Evolutionary conservation across 1,140 invertebrate species (phyloP), one percentile per base, ranked within the genome.

Genomic region (Bombus ignitus): DNA sequence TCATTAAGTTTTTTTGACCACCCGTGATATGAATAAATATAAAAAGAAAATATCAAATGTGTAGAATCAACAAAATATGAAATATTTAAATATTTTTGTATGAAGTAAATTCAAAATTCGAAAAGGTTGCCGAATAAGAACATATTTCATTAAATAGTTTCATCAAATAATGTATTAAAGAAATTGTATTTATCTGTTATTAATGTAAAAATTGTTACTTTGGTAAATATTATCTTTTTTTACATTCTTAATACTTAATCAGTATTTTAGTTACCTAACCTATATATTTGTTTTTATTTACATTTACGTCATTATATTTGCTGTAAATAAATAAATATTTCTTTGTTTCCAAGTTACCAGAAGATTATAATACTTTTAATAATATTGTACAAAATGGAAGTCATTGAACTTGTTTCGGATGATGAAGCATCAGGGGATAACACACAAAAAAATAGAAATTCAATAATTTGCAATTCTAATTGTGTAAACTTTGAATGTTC

Each of bases 401-500:
- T 95, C 25, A 95, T 95, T 28, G 93, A 95, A 42, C 87, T 95
- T 32, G 92, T 93, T 73, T 95, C 95, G 0, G 94, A 95, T 66
- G 94, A 95, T 12, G 94, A 94, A 25, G n/a, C 57, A 4, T 42
- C 86, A 6, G 80, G 83, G 0, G 81, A 84, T 4, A 84, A 81
- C 3, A 85, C 86, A 5, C 88, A 91, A 10, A 83, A 89, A 22
- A 74, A 57, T 6, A 93, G 92, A 85, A 37, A 59, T 25, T 84
- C 91, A 35, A 94, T 93, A 90, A 72, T 74, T 1, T 91, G 83
- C 59, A 95, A 93, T 75, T 89, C 86, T n/a, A 95, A 95, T 88
- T 96, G 96, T 82, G 94, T 96, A 13, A 96, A 96, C 92, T 95
- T 95, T 82, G 90, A 93, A 73, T 96, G 96, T 90, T 85, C 87